These are phyloP conservation scores for Molossus molossus DNA, from an alignment of 2,797 vertebrate species.

Conservation along the genomic window DNA sequence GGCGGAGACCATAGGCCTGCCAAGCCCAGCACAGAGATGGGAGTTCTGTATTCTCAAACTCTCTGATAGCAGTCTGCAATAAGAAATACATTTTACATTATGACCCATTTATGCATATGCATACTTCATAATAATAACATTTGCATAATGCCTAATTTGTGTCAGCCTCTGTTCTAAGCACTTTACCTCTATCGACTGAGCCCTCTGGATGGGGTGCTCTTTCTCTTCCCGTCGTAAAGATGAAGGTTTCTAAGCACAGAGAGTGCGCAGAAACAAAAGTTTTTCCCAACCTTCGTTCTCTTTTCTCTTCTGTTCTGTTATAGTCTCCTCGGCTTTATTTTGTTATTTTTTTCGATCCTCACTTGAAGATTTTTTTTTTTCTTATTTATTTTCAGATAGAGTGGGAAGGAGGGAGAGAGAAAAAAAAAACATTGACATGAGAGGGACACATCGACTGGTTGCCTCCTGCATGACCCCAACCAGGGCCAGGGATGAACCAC, in stretches of 20 bases:
- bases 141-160: background rate
- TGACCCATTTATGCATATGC: background rate
- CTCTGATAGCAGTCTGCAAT: background rate
- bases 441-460: no score
- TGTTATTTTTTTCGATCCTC: background rate
- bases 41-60: background rate
- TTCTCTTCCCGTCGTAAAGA: slow-evolving; percentile 52
- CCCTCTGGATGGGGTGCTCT: background rate
- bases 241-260: slow-evolving; percentile 23
- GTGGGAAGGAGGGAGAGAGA: no score
- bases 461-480: no score
- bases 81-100: background rate
- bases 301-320: background rate
- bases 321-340: background rate
- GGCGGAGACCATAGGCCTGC: background rate
- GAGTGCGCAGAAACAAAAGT: background rate
- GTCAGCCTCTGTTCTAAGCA: background rate
- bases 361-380: no score
- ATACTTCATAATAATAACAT: background rate
- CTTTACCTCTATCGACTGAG: background rate
- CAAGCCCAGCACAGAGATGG: background rate
- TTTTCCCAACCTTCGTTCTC: background rate
- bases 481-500: no score
- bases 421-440: no score
- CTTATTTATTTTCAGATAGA: no score